Evolutionary conservation across 1,140 invertebrate species (phyloP), one percentile per base, ranked within the genome.

Genomic region (Hesperophylax magnus): DNA sequence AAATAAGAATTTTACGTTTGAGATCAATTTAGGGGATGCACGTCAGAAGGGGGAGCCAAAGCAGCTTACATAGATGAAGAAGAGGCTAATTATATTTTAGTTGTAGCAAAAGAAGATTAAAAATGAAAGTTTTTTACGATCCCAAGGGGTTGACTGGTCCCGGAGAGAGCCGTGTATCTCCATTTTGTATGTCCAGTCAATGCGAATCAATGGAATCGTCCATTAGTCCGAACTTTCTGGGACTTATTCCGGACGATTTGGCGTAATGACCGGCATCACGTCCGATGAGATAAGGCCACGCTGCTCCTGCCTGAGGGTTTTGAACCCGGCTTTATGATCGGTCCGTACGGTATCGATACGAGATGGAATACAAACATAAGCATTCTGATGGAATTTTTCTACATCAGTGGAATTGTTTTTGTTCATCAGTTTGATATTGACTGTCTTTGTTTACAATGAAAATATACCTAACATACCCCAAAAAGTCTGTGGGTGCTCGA

Each of bases 231-330:
- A 31, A 61, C 76, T 72, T 77, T 76, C 27, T 27, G 72, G 74
- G 81, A 80, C 78, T 82, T 82, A 82, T 82, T 82, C 81, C 81
- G 75, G 56, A 63, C 81, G 81, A 82, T 82, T 82, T 79, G 78
- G n/a, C 74, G 47, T 81, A 81, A 81, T 77, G 79, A 77, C 74
- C 74, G 34, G 71, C 52, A 81, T 81, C 79, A 69, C 54, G 61
- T 77, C 61, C 52, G 58, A 69, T 60, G 27, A 67, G 79, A 81
- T 81, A 81, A 81, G 79, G 47, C 52, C n/a, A 8, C 22, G 11
- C 31, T 34, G 8, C 67, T 52, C 67, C 39, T 9, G 34, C 67
- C 17, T 47, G 18, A 47, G n/a, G 67, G 9, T 20, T 20, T 27
- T 8, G 27, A 67, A 67, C 58, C 63, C 63, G 63, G 63, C 63